Evolutionary conservation across 2,888 invertebrate species (phyloP), one percentile per base, ranked within the genome.

Genomic region (Acronicta psi): DNA sequence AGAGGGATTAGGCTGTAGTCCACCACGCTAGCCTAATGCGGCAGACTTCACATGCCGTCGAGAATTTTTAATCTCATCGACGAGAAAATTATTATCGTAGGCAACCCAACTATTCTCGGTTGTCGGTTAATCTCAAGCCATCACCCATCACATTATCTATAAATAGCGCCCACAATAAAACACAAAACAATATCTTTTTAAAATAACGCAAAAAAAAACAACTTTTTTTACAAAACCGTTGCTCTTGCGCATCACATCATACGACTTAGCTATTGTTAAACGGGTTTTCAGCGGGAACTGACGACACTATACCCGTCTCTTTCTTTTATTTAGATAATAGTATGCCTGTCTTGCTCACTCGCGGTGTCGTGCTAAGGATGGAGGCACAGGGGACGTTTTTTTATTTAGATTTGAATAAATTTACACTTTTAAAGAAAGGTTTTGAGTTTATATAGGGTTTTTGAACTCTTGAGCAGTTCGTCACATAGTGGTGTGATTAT

Each of bases 321-420:
- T 23, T 65, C 20, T 17, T n/a, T 20, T 29, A 0, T 10, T 11
- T 2, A 1, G 0, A 0, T 3, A 45, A 7, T 40, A 2, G 13
- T 53, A 55, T 42, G 0, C 31, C 13, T n/a, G 13, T 74, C 61
- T 61, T 43, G 29, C 7, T 76, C 44, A 0, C 43, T 10, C 58
- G 10, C 43, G 62, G 66, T 82, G 77, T 77, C 84, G 83, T 82
- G 82, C 79, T 84, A 78, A 89, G 88, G 90, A 77, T 62, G 64
- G 62, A 53, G 89, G 87, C 84, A 85, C 87, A 81, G 80, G 85
- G 84, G 81, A 82, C 78, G 75, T 79, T 77, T 83, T 87, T 89
- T 90, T 91, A 90, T 89, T 89, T 81, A 88, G 91, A 91, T 92
- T 91, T 92, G 87, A 92, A 92, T 92, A 92, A 91, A 92, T 92